Percentiles rank a stretch among this genome's conserved stretches.
phyloP scores from a whole-genome alignment of 2,888 invertebrate genomes.

The Rhamnusium bicolor region DNA sequence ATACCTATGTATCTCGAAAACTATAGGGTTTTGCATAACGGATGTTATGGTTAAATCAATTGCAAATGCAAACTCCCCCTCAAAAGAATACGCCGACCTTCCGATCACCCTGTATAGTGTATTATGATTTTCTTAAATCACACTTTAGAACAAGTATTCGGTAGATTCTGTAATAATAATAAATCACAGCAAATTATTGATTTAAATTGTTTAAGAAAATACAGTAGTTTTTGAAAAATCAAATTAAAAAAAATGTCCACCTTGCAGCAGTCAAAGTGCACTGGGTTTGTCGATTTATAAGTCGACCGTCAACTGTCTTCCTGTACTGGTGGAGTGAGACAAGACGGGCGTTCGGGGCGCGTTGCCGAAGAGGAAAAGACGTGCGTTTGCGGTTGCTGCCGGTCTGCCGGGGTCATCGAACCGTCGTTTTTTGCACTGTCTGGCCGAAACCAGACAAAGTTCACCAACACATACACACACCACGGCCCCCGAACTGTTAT shows the following conservation, averaged over 20 bases:
- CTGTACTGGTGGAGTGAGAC: not conserved
- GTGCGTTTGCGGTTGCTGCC: constrained; percentile 31
- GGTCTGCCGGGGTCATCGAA: constrained; percentile 46
- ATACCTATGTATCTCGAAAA: too few relatives aligned
- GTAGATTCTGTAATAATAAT: too few relatives aligned
- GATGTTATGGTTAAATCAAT: too few relatives aligned
- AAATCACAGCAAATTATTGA: too few relatives aligned
- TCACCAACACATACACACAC: constrained; percentile 43
- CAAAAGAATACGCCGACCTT: too few relatives aligned
- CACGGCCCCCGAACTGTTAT: constrained; percentile 32
- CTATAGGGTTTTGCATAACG: too few relatives aligned
- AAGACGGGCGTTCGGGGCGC: constrained; percentile 4
- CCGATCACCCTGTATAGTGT: too few relatives aligned
- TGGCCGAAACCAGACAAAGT: constrained; percentile 57
- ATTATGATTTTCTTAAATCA: too few relatives aligned
- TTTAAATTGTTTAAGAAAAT: too few relatives aligned
- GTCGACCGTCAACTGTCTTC: constrained; percentile 6
- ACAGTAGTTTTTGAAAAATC: too few relatives aligned
- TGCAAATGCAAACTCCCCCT: too few relatives aligned
- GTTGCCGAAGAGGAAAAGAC: constrained; percentile 11
- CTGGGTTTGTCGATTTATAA: constrained; percentile 31
- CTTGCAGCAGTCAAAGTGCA: constrained; percentile 13
- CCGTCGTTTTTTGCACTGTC: constrained; percentile 57
- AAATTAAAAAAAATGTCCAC: not conserved
- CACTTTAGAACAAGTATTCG: too few relatives aligned